Evolutionary conservation across 1,140 invertebrate genomes (phyloP), one percentile per base, ranked within the genome.

Genomic region (Leptinotarsa lineolata): DNA sequence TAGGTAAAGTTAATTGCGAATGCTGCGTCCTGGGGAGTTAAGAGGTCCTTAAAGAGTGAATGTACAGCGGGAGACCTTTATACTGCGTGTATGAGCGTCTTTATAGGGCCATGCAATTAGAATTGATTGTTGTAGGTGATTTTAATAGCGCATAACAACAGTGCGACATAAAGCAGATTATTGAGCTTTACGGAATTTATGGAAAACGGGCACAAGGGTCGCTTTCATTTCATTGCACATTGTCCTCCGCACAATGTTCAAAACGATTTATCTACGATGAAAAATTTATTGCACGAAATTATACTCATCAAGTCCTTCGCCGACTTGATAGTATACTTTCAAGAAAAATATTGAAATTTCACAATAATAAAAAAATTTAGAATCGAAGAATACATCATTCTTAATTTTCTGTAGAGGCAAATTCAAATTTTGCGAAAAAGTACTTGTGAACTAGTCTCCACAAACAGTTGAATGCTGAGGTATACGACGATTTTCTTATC

Each of bases 71-170:
- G 77, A 77, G 76, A 73, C 75, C 79, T 83, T 81, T 82, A 80
- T 82, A 78, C 70, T 61, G 69, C 79, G 69, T 76, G 75, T 76
- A 80, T 75, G 73, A 76, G 63, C 74, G 73, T 77, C 76, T 82
- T 82, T 82, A 83, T 82, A 81, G 79, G 77, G 79, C 79, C 78
- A 78, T 79, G 82, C 82, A 83, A 83, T 83, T 82, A 83, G 80
- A 82, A 83, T 81, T 82, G 82, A 83, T 83, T 82, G 82, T 82
- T 79, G 77, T 79, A 82, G 82, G 81, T 82, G 82, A 82, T 82
- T 83, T 82, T 82, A 81, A 78, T 73, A 75, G 72, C 72, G 72
- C 76, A 79, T 78, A 78, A 80, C 79, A 77, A 77, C 77, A 74
- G 74, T 70, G 60, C 72, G 76, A 79, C 80, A 77, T 82, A 81